Evolutionary conservation across 2,113 vertebrate genomes (phyloP).

Genomic region (Plestiodon gilberti): DNA sequence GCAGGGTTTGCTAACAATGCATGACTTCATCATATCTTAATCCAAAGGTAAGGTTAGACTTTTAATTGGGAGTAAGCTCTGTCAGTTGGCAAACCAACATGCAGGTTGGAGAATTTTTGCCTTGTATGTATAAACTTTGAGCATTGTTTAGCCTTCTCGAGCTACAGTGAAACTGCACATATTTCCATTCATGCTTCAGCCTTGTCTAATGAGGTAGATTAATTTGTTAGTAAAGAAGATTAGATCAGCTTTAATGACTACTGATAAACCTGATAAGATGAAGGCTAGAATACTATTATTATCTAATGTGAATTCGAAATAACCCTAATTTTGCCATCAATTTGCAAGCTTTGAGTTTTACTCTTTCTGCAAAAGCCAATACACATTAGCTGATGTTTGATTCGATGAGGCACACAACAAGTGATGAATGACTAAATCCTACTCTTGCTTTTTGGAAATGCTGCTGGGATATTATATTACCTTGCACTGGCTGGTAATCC

Average conservation of each 20-base stretch:
- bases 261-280: slow-evolving; percentile 2
- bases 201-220: neutral
- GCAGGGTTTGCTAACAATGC: neutral
- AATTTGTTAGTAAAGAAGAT: slow-evolving; percentile 20
- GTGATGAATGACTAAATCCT: neutral
- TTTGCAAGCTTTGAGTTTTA: neutral
- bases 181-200: neutral
- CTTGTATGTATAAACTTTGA: neutral
- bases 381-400: neutral
- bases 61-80: neutral
- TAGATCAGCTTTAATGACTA: slow-evolving; percentile 1
- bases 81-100: neutral
- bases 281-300: slow-evolving; percentile 10
- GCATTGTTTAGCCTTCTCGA: neutral
- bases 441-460: neutral
- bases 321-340: neutral
- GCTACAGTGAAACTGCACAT: neutral
- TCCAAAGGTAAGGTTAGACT: neutral
- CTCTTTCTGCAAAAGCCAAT: neutral
- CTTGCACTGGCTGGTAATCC: neutral
- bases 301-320: slow-evolving; percentile 14
- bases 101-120: neutral
- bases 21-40: neutral
- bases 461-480: neutral
- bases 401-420: neutral